Percentiles rank a stretch among this genome's conserved stretches.
phyloP scores from a whole-genome alignment of 2,888 invertebrate genomes.

The Lathronympha strigana region DNA sequence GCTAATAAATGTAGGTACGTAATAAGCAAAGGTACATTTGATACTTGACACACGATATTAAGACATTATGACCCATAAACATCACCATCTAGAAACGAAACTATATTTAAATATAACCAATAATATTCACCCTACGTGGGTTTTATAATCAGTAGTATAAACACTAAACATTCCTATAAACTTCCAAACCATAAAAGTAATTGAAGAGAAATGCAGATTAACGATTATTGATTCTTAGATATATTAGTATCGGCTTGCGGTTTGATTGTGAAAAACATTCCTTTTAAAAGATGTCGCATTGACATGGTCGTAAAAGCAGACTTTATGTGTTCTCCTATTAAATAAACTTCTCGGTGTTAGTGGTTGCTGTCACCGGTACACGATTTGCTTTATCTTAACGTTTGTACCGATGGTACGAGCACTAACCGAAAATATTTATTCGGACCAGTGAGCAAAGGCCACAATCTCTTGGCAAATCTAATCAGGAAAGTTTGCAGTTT shows the following conservation, averaged over 20 bases:
- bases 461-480: slow-evolving; percentile 14
- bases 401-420: slow-evolving; percentile 11
- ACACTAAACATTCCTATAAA: not conserved
- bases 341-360: slow-evolving; percentile 23
- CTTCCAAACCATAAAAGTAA: slow-evolving; percentile 15
- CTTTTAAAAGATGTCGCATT: slow-evolving; percentile 6
- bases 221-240: not conserved
- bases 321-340: slow-evolving; percentile 15
- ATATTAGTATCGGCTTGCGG: not conserved
- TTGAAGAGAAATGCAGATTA: not conserved
- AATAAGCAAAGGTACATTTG: not conserved
- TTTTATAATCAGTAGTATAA: slow-evolving; percentile 1
- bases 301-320: not conserved
- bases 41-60: not conserved
- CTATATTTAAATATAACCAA: not conserved
- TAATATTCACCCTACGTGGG: not conserved
- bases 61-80: not conserved
- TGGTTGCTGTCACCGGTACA: slow-evolving; percentile 21
- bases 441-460: slow-evolving; percentile 27
- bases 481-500: slow-evolving; percentile 22
- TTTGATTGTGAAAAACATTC: not conserved
- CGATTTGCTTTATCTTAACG: slow-evolving; percentile 9
- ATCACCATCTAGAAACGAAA: not conserved
- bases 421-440: slow-evolving; percentile 23
- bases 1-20: no score